Conservation (phyloP, 2,113 vertebrate genomes). For the Phalacrocorax brasilianus region DNA sequence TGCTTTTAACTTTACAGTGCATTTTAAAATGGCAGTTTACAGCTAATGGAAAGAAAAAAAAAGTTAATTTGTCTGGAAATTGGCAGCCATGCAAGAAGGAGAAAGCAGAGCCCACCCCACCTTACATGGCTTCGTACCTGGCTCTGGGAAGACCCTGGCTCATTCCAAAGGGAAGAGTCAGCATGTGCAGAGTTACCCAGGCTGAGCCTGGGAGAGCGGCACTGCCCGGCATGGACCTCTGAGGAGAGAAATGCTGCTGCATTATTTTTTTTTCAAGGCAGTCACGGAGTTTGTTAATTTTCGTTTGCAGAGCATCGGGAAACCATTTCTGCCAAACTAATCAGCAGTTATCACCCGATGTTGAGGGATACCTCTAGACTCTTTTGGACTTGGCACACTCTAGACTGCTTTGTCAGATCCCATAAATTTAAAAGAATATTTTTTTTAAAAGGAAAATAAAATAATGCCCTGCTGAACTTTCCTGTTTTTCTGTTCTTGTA, state of each 20-base stretch:
- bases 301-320: slow-evolving; percentile 26
- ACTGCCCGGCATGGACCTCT: not conserved
- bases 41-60: not conserved
- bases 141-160: slow-evolving; percentile 6
- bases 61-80: not conserved
- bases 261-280: not conserved
- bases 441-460: not conserved
- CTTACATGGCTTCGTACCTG: not conserved
- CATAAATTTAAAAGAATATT: slow-evolving; percentile 16
- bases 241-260: not conserved
- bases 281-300: not conserved
- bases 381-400: slow-evolving; percentile 39
- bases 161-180: slow-evolving; percentile 34
- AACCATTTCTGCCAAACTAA: slow-evolving; percentile 54
- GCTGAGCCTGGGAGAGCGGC: not conserved
- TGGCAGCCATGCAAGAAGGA: not conserved
- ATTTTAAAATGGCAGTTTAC: not conserved
- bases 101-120: not conserved
- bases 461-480: slow-evolving; percentile 67
- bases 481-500: slow-evolving; percentile 72
- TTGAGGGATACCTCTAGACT: slow-evolving; percentile 45
- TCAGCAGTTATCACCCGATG: slow-evolving; percentile 48
- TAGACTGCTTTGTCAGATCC: slow-evolving; percentile 56
- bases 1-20: not conserved
- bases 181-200: not conserved